A percentile compares a stretch with the other conserved stretches of the same genome.
phyloP scores from a whole-genome alignment of 1,140 invertebrate species.

The Drosophila rhopaloa region DNA sequence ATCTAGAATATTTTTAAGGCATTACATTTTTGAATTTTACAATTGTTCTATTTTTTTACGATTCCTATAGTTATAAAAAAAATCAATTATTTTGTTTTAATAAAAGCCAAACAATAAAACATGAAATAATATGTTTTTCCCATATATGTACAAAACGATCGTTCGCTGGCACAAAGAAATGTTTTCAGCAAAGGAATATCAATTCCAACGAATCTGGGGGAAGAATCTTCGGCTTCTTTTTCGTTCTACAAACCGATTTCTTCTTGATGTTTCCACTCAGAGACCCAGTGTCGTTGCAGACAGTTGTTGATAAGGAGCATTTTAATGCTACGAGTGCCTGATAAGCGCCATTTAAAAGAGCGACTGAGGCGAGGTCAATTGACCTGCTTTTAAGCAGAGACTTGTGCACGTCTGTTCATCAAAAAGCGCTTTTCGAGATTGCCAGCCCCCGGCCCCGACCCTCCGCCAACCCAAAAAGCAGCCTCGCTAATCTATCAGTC shows the following conservation, averaged over 20 bases:
- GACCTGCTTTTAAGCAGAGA: slow-evolving; percentile 58
- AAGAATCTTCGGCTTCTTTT: slow-evolving; percentile 21
- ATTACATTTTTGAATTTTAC: no score
- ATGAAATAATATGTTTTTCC: not conserved
- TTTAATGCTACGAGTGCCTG: slow-evolving; percentile 49
- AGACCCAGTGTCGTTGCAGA: slow-evolving; percentile 34
- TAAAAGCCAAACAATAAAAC: no score
- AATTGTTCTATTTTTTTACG: no score
- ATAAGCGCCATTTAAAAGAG: slow-evolving; percentile 56
- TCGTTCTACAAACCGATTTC: slow-evolving; percentile 18
- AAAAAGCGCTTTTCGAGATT: slow-evolving; percentile 39
- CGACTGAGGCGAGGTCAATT: slow-evolving; percentile 54
- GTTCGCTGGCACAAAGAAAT: slow-evolving; percentile 3
- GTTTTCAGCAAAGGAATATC: slow-evolving; percentile 16
- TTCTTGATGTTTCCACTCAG: slow-evolving; percentile 27
- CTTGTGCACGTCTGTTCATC: slow-evolving; percentile 40
- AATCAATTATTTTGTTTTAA: no score
- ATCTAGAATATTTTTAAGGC: no score
- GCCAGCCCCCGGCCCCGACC: not conserved
- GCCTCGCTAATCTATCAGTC: slow-evolving; percentile 23
- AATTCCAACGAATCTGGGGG: slow-evolving; percentile 12
- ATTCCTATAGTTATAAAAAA: no score
- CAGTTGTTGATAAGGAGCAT: slow-evolving; percentile 53
- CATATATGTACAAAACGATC: not conserved
- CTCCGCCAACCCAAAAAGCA: slow-evolving; percentile 1